Evolutionary conservation across 2,888 invertebrate species (phyloP).

Genomic region (Lysandra bellargus): DNA sequence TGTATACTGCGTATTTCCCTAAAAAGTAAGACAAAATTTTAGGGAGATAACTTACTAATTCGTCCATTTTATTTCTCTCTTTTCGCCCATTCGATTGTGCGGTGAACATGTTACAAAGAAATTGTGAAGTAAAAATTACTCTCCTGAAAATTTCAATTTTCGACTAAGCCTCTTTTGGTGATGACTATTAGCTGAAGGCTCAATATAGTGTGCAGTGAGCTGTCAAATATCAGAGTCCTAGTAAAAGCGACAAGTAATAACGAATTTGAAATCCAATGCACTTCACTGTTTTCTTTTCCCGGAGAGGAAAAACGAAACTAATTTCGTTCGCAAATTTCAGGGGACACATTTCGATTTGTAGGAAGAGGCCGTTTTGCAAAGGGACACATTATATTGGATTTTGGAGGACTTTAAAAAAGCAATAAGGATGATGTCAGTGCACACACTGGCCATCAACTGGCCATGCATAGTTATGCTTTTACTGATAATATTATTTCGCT

Average conservation of each 20-base stretch:
- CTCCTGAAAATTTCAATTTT: constrained; percentile 6
- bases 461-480: background rate
- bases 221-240: constrained; percentile 56
- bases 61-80: background rate
- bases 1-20: background rate
- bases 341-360: constrained; percentile 14
- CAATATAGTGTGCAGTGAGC: constrained; percentile 29
- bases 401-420: background rate
- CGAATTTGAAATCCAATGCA: constrained; percentile 71
- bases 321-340: constrained; percentile 37
- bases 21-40: background rate
- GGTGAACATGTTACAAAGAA: constrained; percentile 16
- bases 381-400: constrained; percentile 16
- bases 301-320: constrained; percentile 42
- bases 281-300: constrained; percentile 40
- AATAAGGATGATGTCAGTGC: background rate
- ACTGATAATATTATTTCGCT: background rate
- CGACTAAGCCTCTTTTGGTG: constrained; percentile 16
- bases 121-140: constrained; percentile 19
- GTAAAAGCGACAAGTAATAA: constrained; percentile 69
- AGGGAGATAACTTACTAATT: background rate
- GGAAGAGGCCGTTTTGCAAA: constrained; percentile 15
- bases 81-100: background rate
- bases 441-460: background rate
- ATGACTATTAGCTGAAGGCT: constrained; percentile 21